Evolutionary conservation across 2,797 vertebrate genomes (phyloP).

Genomic region (Phaenicophaeus curvirostris): DNA sequence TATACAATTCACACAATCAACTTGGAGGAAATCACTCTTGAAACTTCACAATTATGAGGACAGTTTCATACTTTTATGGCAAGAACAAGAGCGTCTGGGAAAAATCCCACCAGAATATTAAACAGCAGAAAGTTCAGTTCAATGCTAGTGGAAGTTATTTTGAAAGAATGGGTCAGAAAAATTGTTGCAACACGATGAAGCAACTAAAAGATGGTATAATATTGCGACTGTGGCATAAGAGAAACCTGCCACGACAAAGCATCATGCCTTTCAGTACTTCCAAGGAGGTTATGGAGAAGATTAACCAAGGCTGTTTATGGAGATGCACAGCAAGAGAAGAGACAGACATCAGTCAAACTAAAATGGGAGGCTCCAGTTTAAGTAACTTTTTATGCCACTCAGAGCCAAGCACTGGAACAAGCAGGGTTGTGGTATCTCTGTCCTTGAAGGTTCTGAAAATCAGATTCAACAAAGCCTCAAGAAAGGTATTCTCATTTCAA

Average conservation of each 20-base stretch:
- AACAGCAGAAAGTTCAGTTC: background rate
- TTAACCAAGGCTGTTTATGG: background rate
- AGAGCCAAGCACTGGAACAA: background rate
- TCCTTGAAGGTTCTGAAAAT: background rate
- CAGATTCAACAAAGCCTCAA: background rate
- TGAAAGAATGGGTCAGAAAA: background rate
- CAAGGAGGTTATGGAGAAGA: accelerated
- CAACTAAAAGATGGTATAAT: background rate
- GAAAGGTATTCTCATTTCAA: background rate
- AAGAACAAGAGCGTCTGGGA: background rate
- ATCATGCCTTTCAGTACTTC: background rate
- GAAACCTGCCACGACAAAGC: background rate
- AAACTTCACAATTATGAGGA: background rate
- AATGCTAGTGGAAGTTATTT: background rate
- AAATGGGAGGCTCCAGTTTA: background rate
- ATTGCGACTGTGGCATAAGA: too few species aligned
- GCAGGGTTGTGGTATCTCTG: background rate
- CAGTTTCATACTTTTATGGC: background rate
- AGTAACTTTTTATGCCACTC: background rate
- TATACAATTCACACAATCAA: background rate
- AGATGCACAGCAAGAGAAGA: background rate
- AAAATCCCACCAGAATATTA: background rate
- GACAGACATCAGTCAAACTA: background rate
- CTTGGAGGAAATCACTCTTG: background rate
- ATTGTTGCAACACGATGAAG: background rate